These are phyloP conservation scores for Jaculus jaculus DNA, from an alignment of 2,113 vertebrate species.

Conservation along the genomic window DNA sequence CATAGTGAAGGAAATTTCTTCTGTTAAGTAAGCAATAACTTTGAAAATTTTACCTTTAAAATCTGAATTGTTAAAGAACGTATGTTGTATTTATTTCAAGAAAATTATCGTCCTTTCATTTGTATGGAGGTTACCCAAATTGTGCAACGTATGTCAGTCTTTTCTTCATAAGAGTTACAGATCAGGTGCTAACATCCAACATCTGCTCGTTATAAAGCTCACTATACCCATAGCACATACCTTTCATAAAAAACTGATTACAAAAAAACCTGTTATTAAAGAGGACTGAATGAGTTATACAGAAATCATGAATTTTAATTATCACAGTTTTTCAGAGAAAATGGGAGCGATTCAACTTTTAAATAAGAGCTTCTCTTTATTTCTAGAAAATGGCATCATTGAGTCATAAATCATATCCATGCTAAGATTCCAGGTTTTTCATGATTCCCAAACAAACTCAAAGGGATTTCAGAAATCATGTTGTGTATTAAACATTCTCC, in stretches of 20 bases:
- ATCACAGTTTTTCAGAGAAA: conserved; percentile 82
- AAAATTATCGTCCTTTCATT: background rate
- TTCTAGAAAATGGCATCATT: conserved; percentile 85
- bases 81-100: background rate
- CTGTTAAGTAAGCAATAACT: background rate
- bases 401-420: conserved; percentile 83
- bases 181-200: conserved; percentile 69
- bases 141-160: background rate
- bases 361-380: conserved; percentile 84
- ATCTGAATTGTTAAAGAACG: background rate
- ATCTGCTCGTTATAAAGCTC: conserved; percentile 54
- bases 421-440: conserved; percentile 47
- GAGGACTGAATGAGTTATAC: conserved; percentile 83
- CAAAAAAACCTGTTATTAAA: conserved; percentile 84
- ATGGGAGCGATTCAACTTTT: conserved; percentile 82
- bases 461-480: conserved; percentile 44
- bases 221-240: conserved; percentile 40
- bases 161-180: conserved; percentile 29
- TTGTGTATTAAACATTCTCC: background rate
- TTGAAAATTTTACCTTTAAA: conserved; percentile 13
- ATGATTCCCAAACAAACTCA: conserved; percentile 30
- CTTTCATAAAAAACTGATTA: conserved; percentile 80
- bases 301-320: conserved; percentile 85
- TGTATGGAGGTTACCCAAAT: background rate
- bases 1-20: background rate